Conservation (phyloP, 2,113 vertebrate genomes). For the Chaetodon trifascialis region DNA sequence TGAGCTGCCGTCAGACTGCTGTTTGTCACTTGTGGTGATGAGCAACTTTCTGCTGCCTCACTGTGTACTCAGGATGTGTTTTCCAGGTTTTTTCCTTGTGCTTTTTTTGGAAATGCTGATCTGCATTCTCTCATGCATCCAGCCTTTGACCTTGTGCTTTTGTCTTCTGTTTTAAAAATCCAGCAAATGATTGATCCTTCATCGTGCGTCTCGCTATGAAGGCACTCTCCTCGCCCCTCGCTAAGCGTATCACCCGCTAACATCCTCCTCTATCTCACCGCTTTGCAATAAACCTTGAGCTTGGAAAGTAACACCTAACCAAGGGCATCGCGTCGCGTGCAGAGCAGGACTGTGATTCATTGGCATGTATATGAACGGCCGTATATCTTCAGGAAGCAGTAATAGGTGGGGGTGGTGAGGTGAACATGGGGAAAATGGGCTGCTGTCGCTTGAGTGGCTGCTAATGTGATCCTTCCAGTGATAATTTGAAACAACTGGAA, state of each 20-base stretch:
- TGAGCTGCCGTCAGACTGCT: constrained; percentile 6
- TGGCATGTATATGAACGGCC: constrained; percentile 64
- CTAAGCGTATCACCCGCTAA: constrained; percentile 49
- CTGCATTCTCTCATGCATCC: constrained; percentile 23
- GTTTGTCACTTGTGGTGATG: constrained; percentile 44
- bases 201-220: constrained; percentile 43
- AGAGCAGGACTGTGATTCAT: constrained; percentile 65
- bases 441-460: constrained; percentile 59
- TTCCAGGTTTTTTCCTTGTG: background rate
- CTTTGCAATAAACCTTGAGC: constrained; percentile 77
- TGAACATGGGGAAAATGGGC: constrained; percentile 60
- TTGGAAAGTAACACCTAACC: constrained; percentile 68
- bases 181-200: constrained; percentile 48
- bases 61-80: background rate
- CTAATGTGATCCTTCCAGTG: constrained; percentile 62
- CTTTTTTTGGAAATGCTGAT: background rate
- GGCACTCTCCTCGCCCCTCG: background rate
- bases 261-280: constrained; percentile 48
- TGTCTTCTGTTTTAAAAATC: constrained; percentile 39
- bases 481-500: constrained; percentile 52
- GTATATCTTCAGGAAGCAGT: constrained; percentile 67
- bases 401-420: constrained; percentile 56
- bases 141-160: constrained; percentile 56
- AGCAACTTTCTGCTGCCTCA: constrained; percentile 12
- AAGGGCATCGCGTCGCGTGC: constrained; percentile 66